phyloP scores from a whole-genome alignment of 2,797 vertebrate species.

The Simalia tracyae region DNA sequence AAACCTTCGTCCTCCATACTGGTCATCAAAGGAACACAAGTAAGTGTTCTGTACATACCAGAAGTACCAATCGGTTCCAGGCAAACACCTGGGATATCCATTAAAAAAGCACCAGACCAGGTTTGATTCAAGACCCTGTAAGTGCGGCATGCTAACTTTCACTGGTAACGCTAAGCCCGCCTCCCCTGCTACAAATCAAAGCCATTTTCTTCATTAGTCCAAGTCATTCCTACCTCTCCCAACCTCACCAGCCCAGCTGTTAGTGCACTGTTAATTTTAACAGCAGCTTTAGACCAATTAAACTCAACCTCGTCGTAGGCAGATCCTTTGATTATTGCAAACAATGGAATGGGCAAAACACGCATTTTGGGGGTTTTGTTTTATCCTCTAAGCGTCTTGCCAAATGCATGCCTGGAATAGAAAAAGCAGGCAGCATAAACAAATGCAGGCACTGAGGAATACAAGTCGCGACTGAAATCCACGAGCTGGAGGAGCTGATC shows the following conservation, averaged over 20 bases:
- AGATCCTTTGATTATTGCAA: neutral
- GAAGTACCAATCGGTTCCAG: neutral
- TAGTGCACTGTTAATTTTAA: neutral
- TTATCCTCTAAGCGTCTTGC: neutral
- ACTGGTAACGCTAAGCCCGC: neutral
- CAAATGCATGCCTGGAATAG: constrained; percentile 2
- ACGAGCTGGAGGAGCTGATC: neutral
- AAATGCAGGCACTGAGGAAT: neutral
- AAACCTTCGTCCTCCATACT: neutral
- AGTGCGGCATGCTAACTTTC: too few relatives aligned
- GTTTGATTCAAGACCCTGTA: neutral
- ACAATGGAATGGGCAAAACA: neutral
- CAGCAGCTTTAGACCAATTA: neutral
- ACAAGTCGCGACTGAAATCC: neutral
- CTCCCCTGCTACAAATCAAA: neutral
- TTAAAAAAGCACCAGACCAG: neutral
- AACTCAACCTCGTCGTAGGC: neutral
- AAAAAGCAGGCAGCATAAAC: neutral
- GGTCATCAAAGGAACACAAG: neutral
- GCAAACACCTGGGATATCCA: neutral
- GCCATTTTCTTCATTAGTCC: neutral
- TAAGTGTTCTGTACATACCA: neutral
- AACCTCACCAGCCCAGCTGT: neutral
- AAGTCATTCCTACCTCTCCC: neutral
- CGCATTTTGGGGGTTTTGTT: too few relatives aligned